Evolutionary conservation across 2,113 vertebrate genomes (phyloP), one percentile per base, ranked within the genome.

Genomic region (Anguilla rostrata): DNA sequence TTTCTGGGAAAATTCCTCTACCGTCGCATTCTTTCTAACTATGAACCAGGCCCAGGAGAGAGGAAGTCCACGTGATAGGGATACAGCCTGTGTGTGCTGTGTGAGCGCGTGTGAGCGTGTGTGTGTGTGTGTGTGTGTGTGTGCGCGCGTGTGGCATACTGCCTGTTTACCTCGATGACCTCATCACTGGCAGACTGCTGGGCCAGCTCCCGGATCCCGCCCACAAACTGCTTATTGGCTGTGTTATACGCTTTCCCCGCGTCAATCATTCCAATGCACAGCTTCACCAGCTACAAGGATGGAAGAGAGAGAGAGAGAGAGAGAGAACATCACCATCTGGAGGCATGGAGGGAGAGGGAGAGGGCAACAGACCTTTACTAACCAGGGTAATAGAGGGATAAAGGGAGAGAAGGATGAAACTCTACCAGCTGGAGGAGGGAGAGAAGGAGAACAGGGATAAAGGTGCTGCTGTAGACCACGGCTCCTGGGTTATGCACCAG

Each of bases 231-330:
- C 90, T 97, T 99, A 96, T 99, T 99, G 91, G 98, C 98, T 85
- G 93, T 94, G 85, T 97, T 99, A 92, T 99, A 99, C 2, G 97
- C 98, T 93, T 99, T 99, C 75, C 99, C 98, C 14, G 98, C 98
- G 89, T 99, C 99, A 80, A 99, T 99, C 98, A 99, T 99, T 9
- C 95, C 96, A 88, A 99, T 99, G 85, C 98, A 99, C 88, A 99
- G 96, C 90, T 99, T 99, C 92, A 99, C 98, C 91, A 99, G 93
- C 98, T 99, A 92, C 83, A 92, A 90, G 41, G 75, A 46, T 12
- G 1, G 82, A 53, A 88, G 40, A 14, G 5, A 7, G 15, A 22
- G 6, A n/a, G 43, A 14, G n/a, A n/a, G n/a, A 5, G 34, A 83
- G 6, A 4, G 1, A 83, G 14, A 53, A 53, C 49, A 53, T 53